Conservation (phyloP, 2,113 vertebrate genomes). For the Spea bombifrons region DNA sequence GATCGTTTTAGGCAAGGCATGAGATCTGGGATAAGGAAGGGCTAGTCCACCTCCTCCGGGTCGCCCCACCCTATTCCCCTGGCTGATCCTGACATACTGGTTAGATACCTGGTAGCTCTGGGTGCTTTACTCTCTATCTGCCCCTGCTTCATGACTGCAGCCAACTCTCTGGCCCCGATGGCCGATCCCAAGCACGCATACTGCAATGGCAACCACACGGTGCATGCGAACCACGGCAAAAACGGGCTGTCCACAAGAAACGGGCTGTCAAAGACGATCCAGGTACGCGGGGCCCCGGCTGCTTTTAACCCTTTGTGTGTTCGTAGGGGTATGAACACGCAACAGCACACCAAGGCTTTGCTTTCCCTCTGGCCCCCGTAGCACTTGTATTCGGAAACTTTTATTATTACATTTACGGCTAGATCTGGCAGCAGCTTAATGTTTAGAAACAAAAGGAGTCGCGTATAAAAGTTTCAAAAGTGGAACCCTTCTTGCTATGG, state of each 20-base stretch:
- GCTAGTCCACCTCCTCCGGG: neutral
- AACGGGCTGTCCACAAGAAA: slow-evolving; percentile 36
- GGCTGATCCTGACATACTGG: slow-evolving; percentile 36
- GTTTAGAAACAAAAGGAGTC: too few relatives aligned
- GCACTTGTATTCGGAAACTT: too few relatives aligned
- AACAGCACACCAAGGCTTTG: neutral
- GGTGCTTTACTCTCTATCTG: neutral
- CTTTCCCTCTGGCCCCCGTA: neutral
- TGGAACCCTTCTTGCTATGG: too few relatives aligned
- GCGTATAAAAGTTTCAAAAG: too few relatives aligned
- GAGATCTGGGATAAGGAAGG: slow-evolving; percentile 17
- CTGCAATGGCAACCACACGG: slow-evolving; percentile 32
- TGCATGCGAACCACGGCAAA: neutral
- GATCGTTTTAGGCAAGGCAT: slow-evolving; percentile 13
- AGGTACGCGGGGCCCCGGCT: slow-evolving; percentile 16
- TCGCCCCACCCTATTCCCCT: slow-evolving; percentile 34
- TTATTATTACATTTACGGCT: too few relatives aligned
- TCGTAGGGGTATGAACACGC: neutral
- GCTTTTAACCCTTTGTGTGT: neutral
- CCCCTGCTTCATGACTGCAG: neutral
- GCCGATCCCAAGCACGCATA: neutral
- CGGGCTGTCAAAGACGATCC: neutral
- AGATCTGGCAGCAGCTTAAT: too few relatives aligned
- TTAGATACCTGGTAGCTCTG: slow-evolving; percentile 28
- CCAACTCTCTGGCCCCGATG: neutral